phyloP scores from a whole-genome alignment of 2,113 vertebrate species.

The Pycnonotus jocosus region DNA sequence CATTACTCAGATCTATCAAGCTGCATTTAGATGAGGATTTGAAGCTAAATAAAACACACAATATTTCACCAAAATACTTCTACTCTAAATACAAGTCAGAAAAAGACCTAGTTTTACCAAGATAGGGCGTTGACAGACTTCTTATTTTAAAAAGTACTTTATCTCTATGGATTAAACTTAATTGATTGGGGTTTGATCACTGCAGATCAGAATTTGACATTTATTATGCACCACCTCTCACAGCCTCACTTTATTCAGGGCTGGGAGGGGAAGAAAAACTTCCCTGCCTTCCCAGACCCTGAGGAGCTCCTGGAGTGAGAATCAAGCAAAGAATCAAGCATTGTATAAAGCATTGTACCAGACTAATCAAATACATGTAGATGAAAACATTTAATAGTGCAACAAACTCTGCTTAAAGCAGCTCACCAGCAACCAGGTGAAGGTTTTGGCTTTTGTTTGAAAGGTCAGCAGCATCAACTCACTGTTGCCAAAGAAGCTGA shows the following conservation, averaged over 20 bases:
- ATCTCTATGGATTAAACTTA: background rate
- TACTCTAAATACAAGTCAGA: background rate
- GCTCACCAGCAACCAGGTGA: background rate
- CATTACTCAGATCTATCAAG: background rate
- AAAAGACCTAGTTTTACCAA: background rate
- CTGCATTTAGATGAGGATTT: background rate
- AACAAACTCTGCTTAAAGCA: background rate
- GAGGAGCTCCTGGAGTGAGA: background rate
- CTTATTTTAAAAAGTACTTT: background rate
- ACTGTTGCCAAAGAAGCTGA: background rate
- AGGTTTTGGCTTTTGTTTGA: background rate
- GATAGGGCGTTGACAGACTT: rapidly evolving
- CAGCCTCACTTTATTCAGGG: background rate
- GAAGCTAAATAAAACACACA: background rate
- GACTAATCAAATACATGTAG: background rate
- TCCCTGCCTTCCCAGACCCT: background rate
- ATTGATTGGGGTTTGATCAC: background rate
- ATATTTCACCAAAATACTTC: background rate
- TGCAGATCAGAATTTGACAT: background rate
- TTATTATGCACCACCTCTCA: background rate
- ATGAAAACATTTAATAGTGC: background rate
- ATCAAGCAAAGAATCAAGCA: too few species aligned
- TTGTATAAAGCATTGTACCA: too few species aligned
- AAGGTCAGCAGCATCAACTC: background rate
- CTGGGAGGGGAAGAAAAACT: background rate